Evolutionary conservation across 2,888 invertebrate species (phyloP).

Genomic region (Zaprionus lineosus): DNA sequence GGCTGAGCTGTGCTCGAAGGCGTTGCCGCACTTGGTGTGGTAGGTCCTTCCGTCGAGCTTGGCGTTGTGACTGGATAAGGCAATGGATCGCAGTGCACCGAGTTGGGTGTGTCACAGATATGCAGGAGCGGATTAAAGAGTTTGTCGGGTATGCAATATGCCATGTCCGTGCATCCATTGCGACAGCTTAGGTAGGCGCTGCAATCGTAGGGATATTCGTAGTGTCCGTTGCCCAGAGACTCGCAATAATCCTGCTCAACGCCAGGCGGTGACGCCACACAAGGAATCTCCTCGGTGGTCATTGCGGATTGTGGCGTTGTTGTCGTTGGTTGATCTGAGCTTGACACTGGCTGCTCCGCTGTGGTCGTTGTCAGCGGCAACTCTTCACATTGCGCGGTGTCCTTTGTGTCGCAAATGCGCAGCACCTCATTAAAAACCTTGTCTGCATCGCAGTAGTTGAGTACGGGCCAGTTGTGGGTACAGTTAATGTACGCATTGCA

Average conservation of each 20-base stretch:
- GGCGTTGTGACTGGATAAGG: conserved; percentile 42
- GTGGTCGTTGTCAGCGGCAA: conserved; percentile 44
- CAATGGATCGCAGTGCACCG: conserved; percentile 41
- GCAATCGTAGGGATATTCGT: conserved; percentile 62
- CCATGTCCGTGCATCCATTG: conserved; percentile 54
- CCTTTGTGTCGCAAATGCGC: conserved; percentile 70
- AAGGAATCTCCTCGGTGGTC: conserved; percentile 35
- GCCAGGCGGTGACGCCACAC: conserved; percentile 35
- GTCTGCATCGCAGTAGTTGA: conserved; percentile 56
- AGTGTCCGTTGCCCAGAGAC: conserved; percentile 49
- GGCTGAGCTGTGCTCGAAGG: too few relatives aligned
- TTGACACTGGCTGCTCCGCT: conserved; percentile 2
- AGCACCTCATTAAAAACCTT: conserved; percentile 60
- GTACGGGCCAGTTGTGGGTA: conserved; percentile 53
- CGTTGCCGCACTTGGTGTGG: too few relatives aligned
- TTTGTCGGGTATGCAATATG: conserved; percentile 55
- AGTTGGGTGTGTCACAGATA: conserved; percentile 67
- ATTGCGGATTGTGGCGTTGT: conserved; percentile 14
- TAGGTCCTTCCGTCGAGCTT: not conserved
- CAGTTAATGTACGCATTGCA: conserved; percentile 74
- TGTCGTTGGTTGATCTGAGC: conserved; percentile 10
- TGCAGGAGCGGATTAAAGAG: conserved; percentile 54
- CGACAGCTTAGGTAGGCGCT: conserved; percentile 56
- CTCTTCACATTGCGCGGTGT: conserved; percentile 55
- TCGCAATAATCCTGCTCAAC: conserved; percentile 45